Base-by-base conservation (phyloP, 2,888 invertebrate species). In the Aspidiotus destructor region DNA sequence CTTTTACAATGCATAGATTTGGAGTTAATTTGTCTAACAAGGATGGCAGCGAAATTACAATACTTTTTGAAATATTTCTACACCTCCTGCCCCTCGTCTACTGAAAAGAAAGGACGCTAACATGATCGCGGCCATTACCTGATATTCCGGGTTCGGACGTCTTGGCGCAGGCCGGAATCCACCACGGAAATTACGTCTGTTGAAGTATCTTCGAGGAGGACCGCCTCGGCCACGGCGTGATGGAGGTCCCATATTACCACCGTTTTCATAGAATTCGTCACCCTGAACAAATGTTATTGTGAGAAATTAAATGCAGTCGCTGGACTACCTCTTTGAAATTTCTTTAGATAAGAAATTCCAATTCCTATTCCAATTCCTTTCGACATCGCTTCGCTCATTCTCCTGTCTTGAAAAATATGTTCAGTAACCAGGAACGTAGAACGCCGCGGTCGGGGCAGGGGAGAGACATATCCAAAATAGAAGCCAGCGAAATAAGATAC, bases 141-240 rank as follows among this genome's bases (percentile, higher is more conserved):
- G 67, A 67, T 67, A 67, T 58, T 67, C 67, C 60, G 67, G 42
- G 7, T 58, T 67, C 55, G 60, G 69, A 69, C 69, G 69, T 69
- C 69, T 69, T 69, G 62, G 62, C 62, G 28, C 15, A 11, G 41
- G 62, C 61, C 69, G 69, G 62, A 52, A 69, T 55, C 62, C 62
- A 53, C 69, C 62, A 15, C 69, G 69, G 57, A 62, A 69, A 44
- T 28, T 60, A 41, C 70, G 52, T 67, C 70, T 60, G 48, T 67
- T 65, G 67, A 60, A 67, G 52, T 44, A 67, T 60, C 65, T 48
- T 44, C 65, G 64, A 60, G 65, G 60, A 48, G 16, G 52, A 40
- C 70, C 70, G 13, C 69, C 69, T 15, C 70, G 60, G 44, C 64
- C 58, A 69, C 69, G 55, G 41, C 65, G 58, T 15, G 58, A 60